A percentile compares a stretch with the other conserved stretches of the same genome.
Conservation (phyloP, 1,140 invertebrate species). For the Sipha flava region DNA sequence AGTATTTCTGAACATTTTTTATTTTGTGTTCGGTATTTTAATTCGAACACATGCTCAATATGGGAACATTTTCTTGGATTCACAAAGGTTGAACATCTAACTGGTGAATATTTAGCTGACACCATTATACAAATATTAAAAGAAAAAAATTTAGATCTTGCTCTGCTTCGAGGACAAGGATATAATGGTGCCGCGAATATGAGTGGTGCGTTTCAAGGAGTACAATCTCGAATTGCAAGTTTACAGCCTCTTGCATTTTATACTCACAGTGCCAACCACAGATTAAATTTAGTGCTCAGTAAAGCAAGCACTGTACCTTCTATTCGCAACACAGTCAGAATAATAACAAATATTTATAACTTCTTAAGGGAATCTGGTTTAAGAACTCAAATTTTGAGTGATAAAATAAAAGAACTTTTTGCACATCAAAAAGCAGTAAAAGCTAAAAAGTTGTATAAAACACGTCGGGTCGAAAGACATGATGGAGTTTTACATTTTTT, state of each 20-base stretch:
- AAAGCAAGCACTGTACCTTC: constrained; percentile 10
- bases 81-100: neutral
- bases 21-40: constrained; percentile 33
- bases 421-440: too few relatives aligned
- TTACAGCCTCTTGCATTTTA: too few relatives aligned
- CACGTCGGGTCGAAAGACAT: too few relatives aligned
- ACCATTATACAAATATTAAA: neutral
- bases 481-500: too few relatives aligned
- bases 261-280: neutral
- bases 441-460: too few relatives aligned
- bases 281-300: neutral
- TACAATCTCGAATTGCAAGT: neutral
- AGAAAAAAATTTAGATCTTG: neutral
- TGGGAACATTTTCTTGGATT: constrained; percentile 1
- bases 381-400: too few relatives aligned
- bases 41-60: neutral
- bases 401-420: too few relatives aligned
- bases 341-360: constrained; percentile 11
- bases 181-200: too few relatives aligned
- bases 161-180: too few relatives aligned
- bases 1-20: constrained; percentile 37
- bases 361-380: too few relatives aligned
- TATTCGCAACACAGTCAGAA: constrained; percentile 34
- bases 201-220: neutral
- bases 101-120: neutral